Evolutionary conservation across 2,888 invertebrate species (phyloP).

Genomic region (Elegia similella): DNA sequence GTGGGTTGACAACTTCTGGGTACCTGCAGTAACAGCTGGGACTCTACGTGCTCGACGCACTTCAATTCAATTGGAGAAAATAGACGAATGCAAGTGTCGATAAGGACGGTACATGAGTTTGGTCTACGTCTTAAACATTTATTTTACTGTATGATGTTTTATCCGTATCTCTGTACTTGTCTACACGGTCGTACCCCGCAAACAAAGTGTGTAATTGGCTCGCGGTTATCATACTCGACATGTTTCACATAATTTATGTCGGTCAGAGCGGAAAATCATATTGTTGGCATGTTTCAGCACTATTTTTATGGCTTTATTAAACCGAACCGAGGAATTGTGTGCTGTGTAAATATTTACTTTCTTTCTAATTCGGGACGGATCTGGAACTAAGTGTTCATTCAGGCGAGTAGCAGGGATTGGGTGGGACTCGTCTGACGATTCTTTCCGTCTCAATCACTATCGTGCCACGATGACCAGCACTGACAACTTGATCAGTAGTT

Average conservation of each 20-base stretch:
- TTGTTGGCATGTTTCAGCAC: constrained; percentile 13
- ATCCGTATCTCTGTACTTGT: constrained; percentile 1
- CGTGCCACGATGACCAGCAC: background rate
- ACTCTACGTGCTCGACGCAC: no score
- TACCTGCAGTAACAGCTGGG: no score
- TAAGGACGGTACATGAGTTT: no score
- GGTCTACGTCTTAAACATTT: no score
- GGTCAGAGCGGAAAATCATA: constrained; percentile 11
- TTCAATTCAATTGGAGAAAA: no score
- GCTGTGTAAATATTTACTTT: constrained; percentile 43
- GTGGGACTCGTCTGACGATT: background rate
- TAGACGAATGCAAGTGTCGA: no score
- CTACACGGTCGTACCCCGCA: constrained; percentile 22
- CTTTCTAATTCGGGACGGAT: constrained; percentile 31
- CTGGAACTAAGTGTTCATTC: constrained; percentile 23
- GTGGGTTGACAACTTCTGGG: no score
- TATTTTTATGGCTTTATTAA: constrained; percentile 15
- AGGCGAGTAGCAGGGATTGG: constrained; percentile 15
- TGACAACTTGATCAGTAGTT: no score
- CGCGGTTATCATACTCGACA: constrained; percentile 13
- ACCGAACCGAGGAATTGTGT: constrained; percentile 12
- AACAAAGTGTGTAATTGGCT: constrained; percentile 23
- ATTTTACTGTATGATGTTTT: no score
- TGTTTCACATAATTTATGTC: constrained; percentile 5
- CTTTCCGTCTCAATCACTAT: background rate